Evolutionary conservation across 2,888 invertebrate genomes (phyloP), one percentile per base, ranked within the genome.

Genomic region (Amphipyra berbera): DNA sequence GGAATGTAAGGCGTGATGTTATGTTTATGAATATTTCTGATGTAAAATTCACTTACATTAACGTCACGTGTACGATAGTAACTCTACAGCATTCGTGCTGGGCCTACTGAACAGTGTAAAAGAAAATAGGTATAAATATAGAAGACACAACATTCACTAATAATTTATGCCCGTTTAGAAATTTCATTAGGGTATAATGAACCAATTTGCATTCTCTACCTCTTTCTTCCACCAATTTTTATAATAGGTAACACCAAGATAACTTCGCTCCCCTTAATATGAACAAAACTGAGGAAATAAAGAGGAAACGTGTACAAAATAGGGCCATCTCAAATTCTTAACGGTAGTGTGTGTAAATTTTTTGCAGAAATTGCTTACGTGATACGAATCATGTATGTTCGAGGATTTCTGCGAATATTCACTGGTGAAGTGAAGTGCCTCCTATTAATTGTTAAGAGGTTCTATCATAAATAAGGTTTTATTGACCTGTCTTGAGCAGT

Each of bases 311-410:
- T 46, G 68, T 33, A 47, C 27, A 55, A 66, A 38, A 55, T 59
- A 33, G 49, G 27, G 13, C 46, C 30, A 33, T 52, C 30, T 40
- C 37, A 44, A 42, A 41, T 21, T 14, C 49, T 40, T 0, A 4
- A 10, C 41, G 14, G 46, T 49, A 55, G 40, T 13, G 54, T 69
- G 47, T 55, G 50, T 45, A 54, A 63, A 45, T 69, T 60, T 46
- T 63, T 69, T 52, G 49, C 50, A 48, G 45, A 62, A 69, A 77
- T 63, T 63, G 61, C 57, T 54, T 48, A 65, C 74, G 78, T 73
- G 76, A 50, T 55, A 48, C 0, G 67, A 70, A 61, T 73, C n/a
- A 2, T 12, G n/a, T 52, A 61, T 42, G 27, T 44, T n/a, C 8
- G 8, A 30, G 21, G 48, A 38, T 47, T 57, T 57, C 50, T 38